Percentiles rank a stretch among this genome's conserved stretches.
phyloP scores from a whole-genome alignment of 1,140 invertebrate species.

The Propsilocerus akamusi region DNA sequence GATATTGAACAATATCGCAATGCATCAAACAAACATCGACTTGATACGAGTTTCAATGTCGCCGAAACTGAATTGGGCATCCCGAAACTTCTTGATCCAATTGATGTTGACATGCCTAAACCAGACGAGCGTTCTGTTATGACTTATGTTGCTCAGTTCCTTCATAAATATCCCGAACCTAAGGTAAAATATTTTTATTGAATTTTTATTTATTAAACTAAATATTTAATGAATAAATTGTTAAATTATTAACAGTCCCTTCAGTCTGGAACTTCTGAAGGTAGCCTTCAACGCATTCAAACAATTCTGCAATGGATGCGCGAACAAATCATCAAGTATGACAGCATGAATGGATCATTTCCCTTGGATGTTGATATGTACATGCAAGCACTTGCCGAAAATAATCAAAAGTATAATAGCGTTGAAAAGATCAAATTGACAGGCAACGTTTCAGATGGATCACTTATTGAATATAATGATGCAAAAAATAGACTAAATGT shows the following conservation, averaged over 20 bases:
- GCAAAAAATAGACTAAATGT: background rate
- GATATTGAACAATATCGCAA: conserved; percentile 65
- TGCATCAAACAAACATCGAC: conserved; percentile 55
- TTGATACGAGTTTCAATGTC: conserved; percentile 86
- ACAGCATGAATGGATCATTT: conserved; percentile 13
- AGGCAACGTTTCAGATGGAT: background rate
- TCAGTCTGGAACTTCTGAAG: background rate
- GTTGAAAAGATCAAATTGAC: background rate
- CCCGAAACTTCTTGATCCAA: conserved; percentile 78
- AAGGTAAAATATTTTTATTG: conserved; percentile 25
- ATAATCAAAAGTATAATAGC: background rate
- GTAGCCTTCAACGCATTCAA: background rate
- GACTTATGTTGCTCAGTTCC: conserved; percentile 98
- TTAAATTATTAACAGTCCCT: background rate
- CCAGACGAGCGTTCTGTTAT: conserved; percentile 98
- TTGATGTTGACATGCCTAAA: conserved; percentile 92
- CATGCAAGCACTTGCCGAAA: background rate
- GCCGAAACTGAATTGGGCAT: conserved; percentile 88
- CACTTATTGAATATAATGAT: background rate
- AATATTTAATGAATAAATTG: background rate
- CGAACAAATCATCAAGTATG: conserved; percentile 45
- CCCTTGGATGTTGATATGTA: background rate
- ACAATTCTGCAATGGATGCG: conserved; percentile 40
- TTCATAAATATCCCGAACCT: conserved; percentile 85
- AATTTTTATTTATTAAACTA: background rate